Evolutionary conservation across 2,113 vertebrate species (phyloP).

Genomic region (Pelusios castaneus): DNA sequence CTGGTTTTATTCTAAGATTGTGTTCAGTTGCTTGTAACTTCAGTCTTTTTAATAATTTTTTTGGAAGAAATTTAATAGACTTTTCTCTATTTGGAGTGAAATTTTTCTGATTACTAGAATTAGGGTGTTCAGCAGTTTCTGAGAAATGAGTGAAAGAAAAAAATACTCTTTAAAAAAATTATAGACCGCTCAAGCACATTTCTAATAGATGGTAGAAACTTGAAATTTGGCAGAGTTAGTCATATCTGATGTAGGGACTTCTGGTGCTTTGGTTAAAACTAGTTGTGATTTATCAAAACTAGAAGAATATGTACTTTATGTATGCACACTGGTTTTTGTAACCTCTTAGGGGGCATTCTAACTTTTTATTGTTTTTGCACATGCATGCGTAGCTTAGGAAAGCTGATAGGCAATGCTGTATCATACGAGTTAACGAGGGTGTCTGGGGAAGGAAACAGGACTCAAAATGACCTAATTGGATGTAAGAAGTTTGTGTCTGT

Average conservation of each 20-base stretch:
- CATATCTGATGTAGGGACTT: not conserved
- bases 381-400: not conserved
- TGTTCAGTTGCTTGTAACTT: not conserved
- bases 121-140: not conserved
- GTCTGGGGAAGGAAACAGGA: not conserved
- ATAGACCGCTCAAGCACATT: not conserved
- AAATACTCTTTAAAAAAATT: not conserved
- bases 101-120: not conserved
- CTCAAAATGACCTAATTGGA: not conserved
- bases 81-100: not conserved
- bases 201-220: not conserved
- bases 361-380: conserved; percentile 20
- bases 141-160: conserved; percentile 50
- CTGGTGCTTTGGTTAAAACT: not conserved
- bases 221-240: not conserved
- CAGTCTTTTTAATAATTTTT: not conserved
- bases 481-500: not conserved
- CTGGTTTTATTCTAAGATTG: not conserved
- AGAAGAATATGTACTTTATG: not conserved
- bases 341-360: not conserved
- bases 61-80: not conserved
- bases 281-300: not conserved
- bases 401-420: not conserved
- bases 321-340: not conserved
- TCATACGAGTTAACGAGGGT: not conserved